phyloP scores from a whole-genome alignment of 2,797 vertebrate species.

The Melanotaenia parkinsoni region DNA sequence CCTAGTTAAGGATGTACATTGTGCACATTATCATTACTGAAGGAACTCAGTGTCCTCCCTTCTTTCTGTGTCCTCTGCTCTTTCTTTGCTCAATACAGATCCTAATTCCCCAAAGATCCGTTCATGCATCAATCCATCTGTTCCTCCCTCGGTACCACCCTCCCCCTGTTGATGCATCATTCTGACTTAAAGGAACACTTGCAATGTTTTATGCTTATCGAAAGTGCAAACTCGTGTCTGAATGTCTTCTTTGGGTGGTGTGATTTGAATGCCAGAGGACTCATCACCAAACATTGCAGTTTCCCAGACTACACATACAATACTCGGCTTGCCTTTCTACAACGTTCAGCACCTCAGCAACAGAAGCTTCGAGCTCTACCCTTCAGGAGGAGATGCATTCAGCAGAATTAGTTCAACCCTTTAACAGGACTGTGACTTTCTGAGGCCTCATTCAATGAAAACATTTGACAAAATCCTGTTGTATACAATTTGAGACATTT shows the following conservation, averaged over 20 bases:
- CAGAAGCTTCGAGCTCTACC: background rate
- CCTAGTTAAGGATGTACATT: constrained; percentile 14
- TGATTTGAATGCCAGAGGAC: constrained; percentile 18
- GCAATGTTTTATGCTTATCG: background rate
- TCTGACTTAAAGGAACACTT: constrained; percentile 38
- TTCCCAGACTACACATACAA: constrained; percentile 12
- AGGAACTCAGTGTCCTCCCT: constrained; percentile 34
- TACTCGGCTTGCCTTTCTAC: constrained; percentile 8
- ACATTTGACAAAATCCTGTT: too few relatives aligned
- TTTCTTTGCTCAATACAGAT: constrained; percentile 38
- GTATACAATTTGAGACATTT: too few relatives aligned
- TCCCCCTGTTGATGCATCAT: constrained; percentile 30
- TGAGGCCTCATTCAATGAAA: too few relatives aligned
- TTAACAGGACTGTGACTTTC: too few relatives aligned
- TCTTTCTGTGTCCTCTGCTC: constrained; percentile 12
- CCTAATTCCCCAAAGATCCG: constrained; percentile 25
- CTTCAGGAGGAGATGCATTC: background rate
- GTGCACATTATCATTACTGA: constrained; percentile 7
- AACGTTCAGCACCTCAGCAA: background rate
- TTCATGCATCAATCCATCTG: constrained; percentile 43
- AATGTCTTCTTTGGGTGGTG: constrained; percentile 28
- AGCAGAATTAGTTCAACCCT: background rate
- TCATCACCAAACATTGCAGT: constrained; percentile 14
- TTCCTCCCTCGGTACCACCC: constrained; percentile 30
- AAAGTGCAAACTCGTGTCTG: constrained; percentile 20